These are phyloP conservation scores for Xiphorhynchus elegans DNA, from an alignment of 2,113 vertebrate genomes.

Conservation along the genomic window DNA sequence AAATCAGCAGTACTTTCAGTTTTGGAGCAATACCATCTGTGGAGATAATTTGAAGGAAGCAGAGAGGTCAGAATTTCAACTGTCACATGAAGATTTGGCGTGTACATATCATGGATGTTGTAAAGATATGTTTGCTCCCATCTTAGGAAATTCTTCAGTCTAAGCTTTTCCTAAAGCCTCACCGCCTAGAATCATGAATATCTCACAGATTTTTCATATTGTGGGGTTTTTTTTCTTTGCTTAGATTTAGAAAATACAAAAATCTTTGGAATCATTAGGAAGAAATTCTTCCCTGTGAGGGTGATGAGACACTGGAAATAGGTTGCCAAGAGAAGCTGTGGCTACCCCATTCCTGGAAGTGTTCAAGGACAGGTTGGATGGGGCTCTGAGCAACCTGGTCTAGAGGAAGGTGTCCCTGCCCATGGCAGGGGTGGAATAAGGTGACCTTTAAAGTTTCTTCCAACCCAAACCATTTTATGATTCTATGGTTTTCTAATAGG, in stretches of 20 bases:
- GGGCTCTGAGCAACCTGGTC: neutral
- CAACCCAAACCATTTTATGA: neutral
- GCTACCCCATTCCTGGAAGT: neutral
- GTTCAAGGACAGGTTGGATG: neutral
- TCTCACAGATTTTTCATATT: neutral
- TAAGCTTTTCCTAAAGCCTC: neutral
- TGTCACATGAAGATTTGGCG: neutral
- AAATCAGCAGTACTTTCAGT: neutral
- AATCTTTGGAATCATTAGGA: neutral
- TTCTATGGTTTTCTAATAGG: neutral
- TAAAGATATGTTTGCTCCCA: neutral
- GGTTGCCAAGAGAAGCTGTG: neutral
- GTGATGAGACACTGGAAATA: neutral
- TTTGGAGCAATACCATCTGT: neutral
- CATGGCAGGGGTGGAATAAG: neutral
- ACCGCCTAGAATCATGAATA: neutral
- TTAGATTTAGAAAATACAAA: neutral
- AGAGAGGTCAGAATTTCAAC: neutral
- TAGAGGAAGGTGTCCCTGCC: neutral
- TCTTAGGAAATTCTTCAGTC: neutral
- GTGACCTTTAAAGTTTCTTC: neutral
- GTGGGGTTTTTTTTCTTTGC: neutral
- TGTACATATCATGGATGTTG: neutral
- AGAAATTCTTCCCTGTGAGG: neutral
- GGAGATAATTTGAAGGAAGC: neutral